Evolutionary conservation across 2,797 vertebrate species (phyloP).

Genomic region (Anabacerthia variegaticeps): DNA sequence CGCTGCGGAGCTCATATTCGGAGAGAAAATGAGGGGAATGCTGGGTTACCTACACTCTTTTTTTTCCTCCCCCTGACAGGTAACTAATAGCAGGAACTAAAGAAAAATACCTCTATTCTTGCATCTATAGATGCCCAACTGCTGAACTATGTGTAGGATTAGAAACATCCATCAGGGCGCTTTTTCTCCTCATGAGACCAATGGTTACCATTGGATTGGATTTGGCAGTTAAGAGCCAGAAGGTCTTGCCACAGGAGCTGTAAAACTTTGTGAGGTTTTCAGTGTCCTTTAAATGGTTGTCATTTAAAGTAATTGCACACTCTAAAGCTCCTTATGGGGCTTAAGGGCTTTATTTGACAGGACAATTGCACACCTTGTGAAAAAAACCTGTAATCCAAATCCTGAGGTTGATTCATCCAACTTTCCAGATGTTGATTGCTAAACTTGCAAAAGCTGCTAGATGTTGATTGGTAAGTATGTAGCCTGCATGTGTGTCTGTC

Average conservation of each 20-base stretch:
- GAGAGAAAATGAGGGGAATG: background rate
- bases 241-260: background rate
- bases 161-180: background rate
- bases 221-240: background rate
- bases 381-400: slow-evolving; percentile 26
- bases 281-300: slow-evolving; percentile 2
- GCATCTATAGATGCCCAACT: background rate
- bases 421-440: background rate
- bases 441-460: background rate
- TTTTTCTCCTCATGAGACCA: background rate
- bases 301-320: slow-evolving; percentile 15
- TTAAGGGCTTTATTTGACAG: slow-evolving; percentile 41
- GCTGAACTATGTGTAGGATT: background rate
- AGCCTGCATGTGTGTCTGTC: background rate
- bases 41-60: background rate
- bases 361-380: slow-evolving; percentile 31
- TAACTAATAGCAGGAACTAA: background rate
- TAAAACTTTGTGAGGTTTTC: slow-evolving; percentile 27
- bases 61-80: background rate
- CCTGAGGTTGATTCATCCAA: background rate
- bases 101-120: background rate
- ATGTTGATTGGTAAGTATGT: background rate
- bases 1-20: background rate
- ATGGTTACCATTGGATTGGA: background rate
- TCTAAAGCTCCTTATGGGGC: slow-evolving; percentile 8